A percentile compares a stretch with the other conserved stretches of the same genome.
Evolutionary conservation across 2,888 invertebrate genomes (phyloP).

Genomic region (Portevinia maculata): DNA sequence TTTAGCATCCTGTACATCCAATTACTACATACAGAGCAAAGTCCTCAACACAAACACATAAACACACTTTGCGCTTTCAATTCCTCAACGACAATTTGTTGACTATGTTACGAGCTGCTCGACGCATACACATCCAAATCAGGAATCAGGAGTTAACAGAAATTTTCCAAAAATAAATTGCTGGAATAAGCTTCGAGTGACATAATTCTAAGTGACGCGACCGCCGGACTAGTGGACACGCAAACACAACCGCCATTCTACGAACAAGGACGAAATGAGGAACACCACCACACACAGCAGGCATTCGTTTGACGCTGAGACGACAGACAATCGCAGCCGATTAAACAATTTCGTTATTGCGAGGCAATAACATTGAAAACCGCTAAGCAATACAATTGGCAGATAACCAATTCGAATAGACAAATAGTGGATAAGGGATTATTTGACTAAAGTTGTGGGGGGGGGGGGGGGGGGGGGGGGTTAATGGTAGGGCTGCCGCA

Average conservation of each 20-base stretch:
- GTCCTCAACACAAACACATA: slow-evolving; percentile 12
- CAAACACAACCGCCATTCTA: slow-evolving; percentile 23
- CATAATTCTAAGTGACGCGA: slow-evolving; percentile 60
- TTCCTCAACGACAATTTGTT: slow-evolving; percentile 27
- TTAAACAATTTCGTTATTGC: slow-evolving; percentile 72
- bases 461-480: not conserved
- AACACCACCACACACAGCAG: not conserved
- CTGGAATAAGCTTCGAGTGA: slow-evolving; percentile 48
- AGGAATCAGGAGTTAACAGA: not conserved
- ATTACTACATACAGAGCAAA: slow-evolving; percentile 18
- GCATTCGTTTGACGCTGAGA: slow-evolving; percentile 37
- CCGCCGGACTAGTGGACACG: slow-evolving; percentile 1
- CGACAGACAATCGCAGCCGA: slow-evolving; percentile 61
- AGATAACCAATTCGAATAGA: slow-evolving; percentile 67
- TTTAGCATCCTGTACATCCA: slow-evolving; percentile 2
- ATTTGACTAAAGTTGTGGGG: too few species aligned
- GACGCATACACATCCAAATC: not conserved
- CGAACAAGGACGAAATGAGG: slow-evolving; percentile 38
- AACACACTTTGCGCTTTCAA: slow-evolving; percentile 32
- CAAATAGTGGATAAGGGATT: slow-evolving; percentile 40
- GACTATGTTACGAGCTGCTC: slow-evolving; percentile 8
- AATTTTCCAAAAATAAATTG: slow-evolving; percentile 61
- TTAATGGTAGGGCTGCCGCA: slow-evolving; percentile 1
- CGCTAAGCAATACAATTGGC: slow-evolving; percentile 73
- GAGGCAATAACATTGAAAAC: slow-evolving; percentile 70